Evolutionary conservation across 2,888 invertebrate genomes (phyloP), one percentile per base, ranked within the genome.

Genomic region (Aricia artaxerxes): DNA sequence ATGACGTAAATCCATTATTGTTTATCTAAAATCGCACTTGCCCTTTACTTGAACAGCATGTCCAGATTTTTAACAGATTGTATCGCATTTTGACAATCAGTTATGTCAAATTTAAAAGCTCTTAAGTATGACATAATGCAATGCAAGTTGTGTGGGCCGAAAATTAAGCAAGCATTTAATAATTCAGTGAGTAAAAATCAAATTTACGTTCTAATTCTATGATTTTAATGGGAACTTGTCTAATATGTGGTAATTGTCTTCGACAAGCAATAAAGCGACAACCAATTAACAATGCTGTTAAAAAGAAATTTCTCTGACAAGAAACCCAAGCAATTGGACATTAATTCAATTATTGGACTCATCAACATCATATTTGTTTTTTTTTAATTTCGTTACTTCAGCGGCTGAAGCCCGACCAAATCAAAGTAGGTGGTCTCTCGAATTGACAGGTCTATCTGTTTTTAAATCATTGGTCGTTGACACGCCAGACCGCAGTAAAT

Each of bases 401-500:
- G n/a, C 4, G 44, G 7, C 44, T 44, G 44, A 60, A 24, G n/a
- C 24, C 24, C 13, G 24, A 9, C 11, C 9, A 61, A n/a, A 24
- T 35, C 64, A 69, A 38, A 35, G 69, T 69, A 38, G 69, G 69
- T 69, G 69, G 69, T 69, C 69, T 13, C 0, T 3, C 16, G 16
- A 35, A 5, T 13, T 69, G 69, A 69, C 69, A 69, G 9, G 31
- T 49, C 49, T 75, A 49, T 31, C 31, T 2, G 53, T 44, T 76
- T 53, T 76, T 35, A 57, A 57, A 57, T 76, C 49, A 53, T 76
- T 77, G 82, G 82, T 82, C 79, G 64, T 79, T 81, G 80, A 80
- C 79, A 81, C 81, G 78, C 79, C 73, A 69, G 78, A 75, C 73
- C 81, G 80, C 78, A 31, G 82, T 82, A 82, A 82, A 82, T 81